Conservation (phyloP, 35 echinoderm and acorn worm species). For the Nesometra sesokonis region DNA sequence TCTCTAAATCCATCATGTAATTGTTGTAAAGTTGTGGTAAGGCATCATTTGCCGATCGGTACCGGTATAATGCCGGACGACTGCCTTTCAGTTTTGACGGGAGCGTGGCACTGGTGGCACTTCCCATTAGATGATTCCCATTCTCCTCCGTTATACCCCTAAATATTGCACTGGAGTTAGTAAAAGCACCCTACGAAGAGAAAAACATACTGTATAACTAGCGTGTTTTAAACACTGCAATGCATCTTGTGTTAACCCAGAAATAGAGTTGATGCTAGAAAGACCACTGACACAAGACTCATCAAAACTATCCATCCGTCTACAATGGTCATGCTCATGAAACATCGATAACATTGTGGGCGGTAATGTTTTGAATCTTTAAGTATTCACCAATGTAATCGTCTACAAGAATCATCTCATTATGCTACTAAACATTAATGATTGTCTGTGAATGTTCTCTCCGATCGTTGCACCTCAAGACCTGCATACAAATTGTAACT, state of each 20-base stretch:
- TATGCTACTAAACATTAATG: no score
- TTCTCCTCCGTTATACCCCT: background rate
- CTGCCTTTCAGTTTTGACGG: background rate
- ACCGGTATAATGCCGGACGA: background rate
- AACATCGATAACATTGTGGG: no score
- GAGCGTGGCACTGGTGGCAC: background rate
- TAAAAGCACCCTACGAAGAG: background rate
- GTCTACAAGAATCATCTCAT: no score
- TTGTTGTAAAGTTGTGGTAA: constrained; percentile 33
- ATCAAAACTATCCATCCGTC: no score
- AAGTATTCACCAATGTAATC: no score
- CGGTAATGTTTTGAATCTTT: no score
- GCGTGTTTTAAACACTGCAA: no score
- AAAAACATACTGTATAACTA: background rate
- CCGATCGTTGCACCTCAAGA: background rate
- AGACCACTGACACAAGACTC: no score
- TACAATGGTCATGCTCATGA: no score
- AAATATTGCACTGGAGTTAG: background rate
- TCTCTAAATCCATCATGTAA: constrained; percentile 37
- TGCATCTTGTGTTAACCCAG: no score
- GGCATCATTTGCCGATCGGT: constrained; percentile 32
- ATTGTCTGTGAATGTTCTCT: background rate
- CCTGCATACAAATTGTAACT: no score
- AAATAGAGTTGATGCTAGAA: no score
- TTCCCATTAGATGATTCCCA: background rate